These are phyloP conservation scores for Trichogramma dendrolimi DNA, from an alignment of 2,888 invertebrate genomes.

Conservation along the genomic window DNA sequence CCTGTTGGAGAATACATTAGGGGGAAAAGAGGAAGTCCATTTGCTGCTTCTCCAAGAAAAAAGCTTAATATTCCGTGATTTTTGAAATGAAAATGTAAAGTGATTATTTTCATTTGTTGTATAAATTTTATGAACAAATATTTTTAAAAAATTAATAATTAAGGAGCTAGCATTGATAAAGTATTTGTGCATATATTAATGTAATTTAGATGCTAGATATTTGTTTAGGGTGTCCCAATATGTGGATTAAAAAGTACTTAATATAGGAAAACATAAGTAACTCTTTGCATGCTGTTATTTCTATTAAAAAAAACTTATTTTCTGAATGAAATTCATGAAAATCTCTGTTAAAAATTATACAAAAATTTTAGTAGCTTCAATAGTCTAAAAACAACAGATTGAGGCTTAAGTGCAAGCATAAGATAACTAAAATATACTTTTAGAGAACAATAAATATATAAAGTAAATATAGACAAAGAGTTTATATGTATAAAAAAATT, in stretches of 20 bases:
- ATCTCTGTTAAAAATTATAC: not conserved
- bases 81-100: too few species aligned
- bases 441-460: too few species aligned
- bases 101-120: too few species aligned
- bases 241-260: slow-evolving; percentile 3
- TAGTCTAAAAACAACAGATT: slow-evolving; percentile 10
- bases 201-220: too few species aligned
- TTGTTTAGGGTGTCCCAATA: not conserved
- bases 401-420: slow-evolving; percentile 8
- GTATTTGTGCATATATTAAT: too few species aligned
- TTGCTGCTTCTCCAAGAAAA: slow-evolving; percentile 23
- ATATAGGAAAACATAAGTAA: slow-evolving; percentile 1
- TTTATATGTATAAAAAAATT: not conserved
- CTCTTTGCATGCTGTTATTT: slow-evolving; percentile 7
- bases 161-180: too few species aligned
- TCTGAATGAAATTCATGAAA: not conserved
- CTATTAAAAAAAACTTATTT: slow-evolving; percentile 20
- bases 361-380: not conserved
- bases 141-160: too few species aligned
- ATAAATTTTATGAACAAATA: too few species aligned
- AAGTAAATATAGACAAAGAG: too few species aligned
- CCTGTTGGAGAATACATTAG: slow-evolving; percentile 32
- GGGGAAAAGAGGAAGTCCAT: slow-evolving; percentile 27
- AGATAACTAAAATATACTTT: too few species aligned
- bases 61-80: not conserved